These are phyloP conservation scores for Lasioglossum malachurum DNA, from an alignment of 2,888 invertebrate species.

Conservation along the genomic window DNA sequence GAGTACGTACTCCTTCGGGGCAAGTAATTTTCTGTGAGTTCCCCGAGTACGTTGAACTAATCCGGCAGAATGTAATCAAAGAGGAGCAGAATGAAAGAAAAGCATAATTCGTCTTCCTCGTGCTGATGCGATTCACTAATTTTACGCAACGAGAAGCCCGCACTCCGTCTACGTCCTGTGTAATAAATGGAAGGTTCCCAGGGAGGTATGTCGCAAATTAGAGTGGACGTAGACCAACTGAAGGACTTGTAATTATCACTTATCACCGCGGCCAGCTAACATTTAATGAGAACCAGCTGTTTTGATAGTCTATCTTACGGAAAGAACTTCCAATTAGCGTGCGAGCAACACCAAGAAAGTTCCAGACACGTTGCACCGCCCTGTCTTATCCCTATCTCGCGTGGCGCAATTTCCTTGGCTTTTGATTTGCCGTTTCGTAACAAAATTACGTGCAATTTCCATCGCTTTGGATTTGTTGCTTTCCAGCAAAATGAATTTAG, in stretches of 20 bases:
- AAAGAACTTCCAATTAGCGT: slow-evolving; percentile 11
- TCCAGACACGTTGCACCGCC: neutral
- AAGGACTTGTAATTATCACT: slow-evolving; percentile 48
- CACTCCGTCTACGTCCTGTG: slow-evolving; percentile 16
- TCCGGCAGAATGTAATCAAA: slow-evolving; percentile 33
- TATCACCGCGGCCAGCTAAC: slow-evolving; percentile 6
- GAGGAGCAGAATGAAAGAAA: slow-evolving; percentile 32
- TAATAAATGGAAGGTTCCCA: slow-evolving; percentile 38
- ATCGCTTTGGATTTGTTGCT: neutral
- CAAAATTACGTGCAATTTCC: neutral
- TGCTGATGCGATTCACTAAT: slow-evolving; percentile 41
- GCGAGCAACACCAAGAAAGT: neutral
- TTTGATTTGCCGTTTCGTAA: neutral
- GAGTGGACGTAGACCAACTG: slow-evolving; percentile 30
- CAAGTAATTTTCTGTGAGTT: slow-evolving; percentile 29
- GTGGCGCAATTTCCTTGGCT: neutral
- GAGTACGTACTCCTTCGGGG: neutral
- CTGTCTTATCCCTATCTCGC: neutral
- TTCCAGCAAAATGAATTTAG: neutral
- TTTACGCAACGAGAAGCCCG: slow-evolving; percentile 35
- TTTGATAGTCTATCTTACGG: neutral
- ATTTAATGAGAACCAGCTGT: neutral
- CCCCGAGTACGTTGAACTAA: slow-evolving; percentile 34
- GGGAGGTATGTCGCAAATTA: slow-evolving; percentile 45
- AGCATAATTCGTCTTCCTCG: slow-evolving; percentile 22